These are phyloP conservation scores for Augiades crinisus DNA, from an alignment of 2,888 invertebrate species.

Conservation along the genomic window DNA sequence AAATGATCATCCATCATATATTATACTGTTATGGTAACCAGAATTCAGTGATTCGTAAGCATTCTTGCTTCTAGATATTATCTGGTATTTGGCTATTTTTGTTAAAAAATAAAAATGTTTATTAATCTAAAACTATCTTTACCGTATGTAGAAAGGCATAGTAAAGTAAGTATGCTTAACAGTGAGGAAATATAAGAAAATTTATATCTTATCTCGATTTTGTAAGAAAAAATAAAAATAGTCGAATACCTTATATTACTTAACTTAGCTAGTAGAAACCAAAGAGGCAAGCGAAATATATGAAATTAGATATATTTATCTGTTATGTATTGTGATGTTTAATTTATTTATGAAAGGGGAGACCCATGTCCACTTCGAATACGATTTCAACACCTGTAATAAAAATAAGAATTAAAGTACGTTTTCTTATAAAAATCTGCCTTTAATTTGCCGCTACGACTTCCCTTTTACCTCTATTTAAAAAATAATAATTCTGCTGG, in stretches of 20 bases:
- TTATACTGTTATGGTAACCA: not conserved
- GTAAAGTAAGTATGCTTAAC: not conserved
- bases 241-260: slow-evolving; percentile 13
- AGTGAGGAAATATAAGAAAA: too few species aligned
- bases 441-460: slow-evolving; percentile 38
- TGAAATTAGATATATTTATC: slow-evolving; percentile 68
- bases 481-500: too few species aligned
- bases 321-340: slow-evolving; percentile 75
- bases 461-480: not conserved
- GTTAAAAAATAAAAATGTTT: not conserved
- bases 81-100: slow-evolving; percentile 19
- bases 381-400: slow-evolving; percentile 58
- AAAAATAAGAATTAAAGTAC: slow-evolving; percentile 48
- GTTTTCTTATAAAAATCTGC: slow-evolving; percentile 45
- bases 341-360: slow-evolving; percentile 63
- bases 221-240: slow-evolving; percentile 10
- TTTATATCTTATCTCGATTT: not conserved
- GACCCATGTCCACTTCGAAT: slow-evolving; percentile 42
- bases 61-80: slow-evolving; percentile 2
- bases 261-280: slow-evolving; percentile 77
- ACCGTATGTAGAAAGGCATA: too few species aligned
- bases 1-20: not conserved
- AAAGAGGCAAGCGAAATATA: slow-evolving; percentile 71
- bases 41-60: slow-evolving; percentile 1
- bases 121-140: not conserved